Percentiles rank a stretch among this genome's conserved stretches.
phyloP scores from a whole-genome alignment of 2,888 invertebrate species.

The Athetis lepigone region DNA sequence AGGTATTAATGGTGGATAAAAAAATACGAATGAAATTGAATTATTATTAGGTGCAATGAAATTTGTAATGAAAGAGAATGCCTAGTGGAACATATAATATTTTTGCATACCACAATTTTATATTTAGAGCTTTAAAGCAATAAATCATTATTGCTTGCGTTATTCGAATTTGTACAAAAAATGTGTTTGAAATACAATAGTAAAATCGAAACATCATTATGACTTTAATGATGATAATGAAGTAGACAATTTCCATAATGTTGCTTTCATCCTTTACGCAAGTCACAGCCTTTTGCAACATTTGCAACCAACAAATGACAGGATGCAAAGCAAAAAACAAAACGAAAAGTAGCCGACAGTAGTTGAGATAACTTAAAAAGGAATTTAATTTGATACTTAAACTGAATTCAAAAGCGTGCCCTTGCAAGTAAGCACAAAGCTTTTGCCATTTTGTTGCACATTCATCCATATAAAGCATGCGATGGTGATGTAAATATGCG shows the following conservation, averaged over 20 bases:
- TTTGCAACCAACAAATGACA: conserved; percentile 7
- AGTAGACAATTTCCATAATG: no score
- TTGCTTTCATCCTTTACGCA: conserved; percentile 10
- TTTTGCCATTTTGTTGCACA: conserved; percentile 58
- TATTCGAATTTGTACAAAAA: no score
- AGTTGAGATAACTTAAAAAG: conserved; percentile 59
- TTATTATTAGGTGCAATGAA: conserved; percentile 2
- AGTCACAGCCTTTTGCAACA: conserved; percentile 12
- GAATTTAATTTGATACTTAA: conserved; percentile 58
- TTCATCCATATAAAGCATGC: conserved; percentile 53
- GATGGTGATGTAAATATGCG: conserved; percentile 35
- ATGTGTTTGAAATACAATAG: no score
- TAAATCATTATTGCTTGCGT: no score
- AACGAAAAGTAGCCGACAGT: conserved; percentile 38
- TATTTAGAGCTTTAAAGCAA: no score
- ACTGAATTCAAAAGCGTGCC: conserved; percentile 56
- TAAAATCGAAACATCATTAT: background rate
- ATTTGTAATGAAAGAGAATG: background rate
- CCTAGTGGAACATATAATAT: background rate
- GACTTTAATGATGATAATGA: conserved; percentile 22
- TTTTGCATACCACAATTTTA: no score
- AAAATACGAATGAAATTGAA: conserved; percentile 18
- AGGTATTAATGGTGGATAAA: conserved; percentile 30
- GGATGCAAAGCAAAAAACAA: conserved; percentile 34
- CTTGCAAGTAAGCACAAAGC: conserved; percentile 37